Percentiles rank a stretch among this genome's conserved stretches.
Conservation (phyloP, 92 coral and sea anemone species). For the Chrysogorgia sp. region DNA sequence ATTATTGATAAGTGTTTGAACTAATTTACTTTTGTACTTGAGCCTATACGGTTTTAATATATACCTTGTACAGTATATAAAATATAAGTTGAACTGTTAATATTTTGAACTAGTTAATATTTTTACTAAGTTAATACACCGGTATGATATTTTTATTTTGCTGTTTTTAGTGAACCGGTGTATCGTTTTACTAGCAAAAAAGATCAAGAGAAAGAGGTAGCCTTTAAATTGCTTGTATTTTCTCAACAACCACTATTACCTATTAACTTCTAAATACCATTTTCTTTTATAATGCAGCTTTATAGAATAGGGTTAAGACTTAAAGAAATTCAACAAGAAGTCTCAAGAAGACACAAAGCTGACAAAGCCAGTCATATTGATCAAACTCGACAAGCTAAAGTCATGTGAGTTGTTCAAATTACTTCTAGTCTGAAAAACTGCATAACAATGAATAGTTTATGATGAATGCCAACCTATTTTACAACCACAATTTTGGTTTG, state of each 20-base stretch:
- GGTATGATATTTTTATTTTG: background rate
- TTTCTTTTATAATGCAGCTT: conserved; percentile 53
- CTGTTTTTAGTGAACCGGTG: background rate
- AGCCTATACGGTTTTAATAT: too few species aligned
- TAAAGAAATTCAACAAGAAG: conserved; percentile 82
- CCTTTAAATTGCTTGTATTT: background rate
- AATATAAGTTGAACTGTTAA: too few species aligned
- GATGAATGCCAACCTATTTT: too few species aligned
- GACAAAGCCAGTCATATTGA: background rate
- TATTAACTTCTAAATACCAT: background rate
- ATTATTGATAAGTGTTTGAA: too few species aligned
- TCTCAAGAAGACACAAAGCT: conserved; percentile 43
- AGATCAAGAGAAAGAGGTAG: conserved; percentile 28
- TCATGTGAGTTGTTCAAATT: background rate
- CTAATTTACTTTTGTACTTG: too few species aligned
- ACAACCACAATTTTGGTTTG: background rate
- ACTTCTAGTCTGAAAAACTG: too few species aligned
- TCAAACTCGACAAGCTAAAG: background rate
- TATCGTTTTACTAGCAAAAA: conserved; percentile 17
- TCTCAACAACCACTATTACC: too few species aligned
- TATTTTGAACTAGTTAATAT: background rate
- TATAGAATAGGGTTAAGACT: conserved; percentile 85
- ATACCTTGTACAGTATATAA: too few species aligned
- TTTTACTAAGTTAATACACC: background rate
- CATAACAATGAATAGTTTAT: too few species aligned